Percentiles rank a stretch among this genome's conserved stretches.
Evolutionary conservation across 2,888 invertebrate species (phyloP).

Genomic region (Hypolimnas misippus): DNA sequence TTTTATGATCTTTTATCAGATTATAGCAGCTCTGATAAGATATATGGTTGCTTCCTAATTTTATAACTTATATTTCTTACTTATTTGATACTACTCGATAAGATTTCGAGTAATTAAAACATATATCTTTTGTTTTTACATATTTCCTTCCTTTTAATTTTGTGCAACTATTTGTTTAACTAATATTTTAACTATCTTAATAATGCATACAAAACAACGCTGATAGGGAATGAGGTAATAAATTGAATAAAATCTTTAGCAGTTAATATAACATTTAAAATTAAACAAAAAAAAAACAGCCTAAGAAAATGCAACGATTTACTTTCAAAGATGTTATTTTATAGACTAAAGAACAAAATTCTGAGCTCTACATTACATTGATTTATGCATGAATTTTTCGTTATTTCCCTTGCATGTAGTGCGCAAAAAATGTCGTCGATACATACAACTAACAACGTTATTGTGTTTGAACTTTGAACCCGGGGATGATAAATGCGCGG

Average conservation of each 20-base stretch:
- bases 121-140: too few relatives aligned
- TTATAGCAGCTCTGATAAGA: slow-evolving; percentile 16
- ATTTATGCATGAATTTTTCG: slow-evolving; percentile 36
- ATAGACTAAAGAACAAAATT: slow-evolving; percentile 20
- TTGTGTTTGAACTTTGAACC: slow-evolving; percentile 73
- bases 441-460: slow-evolving; percentile 51
- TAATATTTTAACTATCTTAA: neutral
- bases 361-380: slow-evolving; percentile 24
- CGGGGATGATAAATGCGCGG: slow-evolving; percentile 65
- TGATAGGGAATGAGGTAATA: neutral
- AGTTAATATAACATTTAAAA: too few relatives aligned
- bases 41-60: neutral
- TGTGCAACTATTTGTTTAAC: too few relatives aligned
- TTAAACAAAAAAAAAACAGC: too few relatives aligned
- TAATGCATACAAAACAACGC: neutral
- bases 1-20: slow-evolving; percentile 28
- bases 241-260: too few relatives aligned
- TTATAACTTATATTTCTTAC: neutral
- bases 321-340: neutral
- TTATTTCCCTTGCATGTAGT: slow-evolving; percentile 34
- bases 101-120: too few relatives aligned
- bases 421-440: slow-evolving; percentile 45
- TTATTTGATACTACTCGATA: too few relatives aligned
- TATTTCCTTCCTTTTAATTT: too few relatives aligned
- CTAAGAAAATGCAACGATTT: neutral